phyloP scores from a whole-genome alignment of 2,797 vertebrate genomes.

The Danio albolineatus region DNA sequence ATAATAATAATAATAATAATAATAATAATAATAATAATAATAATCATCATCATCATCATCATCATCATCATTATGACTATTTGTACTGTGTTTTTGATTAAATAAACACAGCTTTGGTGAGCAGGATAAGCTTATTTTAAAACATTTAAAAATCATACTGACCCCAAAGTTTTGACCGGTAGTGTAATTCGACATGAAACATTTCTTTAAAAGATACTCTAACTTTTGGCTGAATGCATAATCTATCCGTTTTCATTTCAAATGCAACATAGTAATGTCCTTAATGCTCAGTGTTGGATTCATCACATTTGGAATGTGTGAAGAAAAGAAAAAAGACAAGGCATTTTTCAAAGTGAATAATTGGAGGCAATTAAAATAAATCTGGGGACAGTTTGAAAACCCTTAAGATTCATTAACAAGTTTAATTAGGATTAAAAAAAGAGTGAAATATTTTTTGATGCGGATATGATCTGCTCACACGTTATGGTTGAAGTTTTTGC shows the following conservation, averaged over 20 bases:
- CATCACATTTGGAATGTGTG: neutral
- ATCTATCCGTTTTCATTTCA: neutral
- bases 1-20: too few relatives aligned
- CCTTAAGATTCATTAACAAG: neutral
- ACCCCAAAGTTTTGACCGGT: too few relatives aligned
- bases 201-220: neutral
- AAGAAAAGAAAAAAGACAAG: neutral
- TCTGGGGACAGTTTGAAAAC: neutral
- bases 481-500: neutral
- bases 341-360: neutral
- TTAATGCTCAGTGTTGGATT: neutral
- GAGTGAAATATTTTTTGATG: neutral
- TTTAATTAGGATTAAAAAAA: conserved; percentile 9
- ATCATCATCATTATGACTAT: too few relatives aligned
- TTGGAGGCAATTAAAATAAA: neutral
- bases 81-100: too few relatives aligned
- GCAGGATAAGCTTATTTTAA: too few relatives aligned
- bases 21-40: too few relatives aligned
- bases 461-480: neutral
- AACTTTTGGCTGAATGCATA: neutral
- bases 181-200: too few relatives aligned
- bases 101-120: too few relatives aligned
- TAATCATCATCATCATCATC: too few relatives aligned
- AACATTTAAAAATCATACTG: too few relatives aligned
- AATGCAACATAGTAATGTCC: neutral